Base-by-base conservation (phyloP, 1,140 invertebrate species). In the Drosophila mojavensis region DNA sequence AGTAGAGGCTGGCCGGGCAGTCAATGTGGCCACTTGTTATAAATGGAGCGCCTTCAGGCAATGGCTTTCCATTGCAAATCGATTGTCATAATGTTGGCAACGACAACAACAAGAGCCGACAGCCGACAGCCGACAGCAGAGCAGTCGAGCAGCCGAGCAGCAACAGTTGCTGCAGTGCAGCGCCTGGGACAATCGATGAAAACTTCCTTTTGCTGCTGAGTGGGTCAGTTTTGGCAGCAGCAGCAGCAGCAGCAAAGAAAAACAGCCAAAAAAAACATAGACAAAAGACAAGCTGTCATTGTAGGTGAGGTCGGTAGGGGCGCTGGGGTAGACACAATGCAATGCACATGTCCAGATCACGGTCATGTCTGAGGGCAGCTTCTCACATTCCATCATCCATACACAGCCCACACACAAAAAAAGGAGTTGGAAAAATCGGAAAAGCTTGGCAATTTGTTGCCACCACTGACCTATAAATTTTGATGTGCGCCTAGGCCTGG, bases 391-490 rank as follows among this genome's bases (percentile, higher is more conserved):
- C 67, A 70, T 75, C 67, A 75, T 48, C 43, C 36, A 41, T 39
- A 56, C 54, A 20, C 17, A 50, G 51, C 58, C 65, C 71, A 62
- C 41, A 55, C 53, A 45, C 60, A 72, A 53, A 11, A 20, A 51
- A 51, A 51, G 10, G 6, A 53, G n/a, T 10, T 2, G 28, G n/a
- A 15, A 36, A 54, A 54, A 54, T 54, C 51, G 51, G 51, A 53
- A 53, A 53, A 53, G 51, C 54, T 70, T 71, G 63, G 80, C 83
- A 91, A 91, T 91, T 91, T 91, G 90, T 91, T 77, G 86, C 83
- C 79, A 88, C 90, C 88, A 91, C 90, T 91, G 90, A 91, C 90
- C 90, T 91, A 91, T 91, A 91, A 91, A 91, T 90, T 91, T 89
- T 91, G 78, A 91, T 91, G 90, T 81, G 88, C 64, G 70, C 78